Percentiles rank a stretch among this genome's conserved stretches.
phyloP scores from a whole-genome alignment of 2,888 invertebrate genomes.

The Sturmia bella region DNA sequence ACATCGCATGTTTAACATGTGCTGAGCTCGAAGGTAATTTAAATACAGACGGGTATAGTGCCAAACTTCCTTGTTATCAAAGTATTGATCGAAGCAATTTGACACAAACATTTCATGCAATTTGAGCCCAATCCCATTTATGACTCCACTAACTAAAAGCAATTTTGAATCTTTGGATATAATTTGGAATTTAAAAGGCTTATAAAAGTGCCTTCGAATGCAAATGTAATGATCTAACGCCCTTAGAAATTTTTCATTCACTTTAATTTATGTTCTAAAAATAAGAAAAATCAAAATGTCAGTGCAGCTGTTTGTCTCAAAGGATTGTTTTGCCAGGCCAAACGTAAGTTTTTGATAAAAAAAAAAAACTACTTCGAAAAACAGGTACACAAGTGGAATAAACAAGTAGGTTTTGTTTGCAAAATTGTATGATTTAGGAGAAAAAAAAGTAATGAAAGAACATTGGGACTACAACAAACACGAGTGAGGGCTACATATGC shows the following conservation, averaged over 20 bases:
- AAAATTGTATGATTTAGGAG: slow-evolving; percentile 4
- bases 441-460: background rate
- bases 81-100: no score
- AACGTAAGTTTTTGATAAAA: background rate
- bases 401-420: background rate
- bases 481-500: background rate
- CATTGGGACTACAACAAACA: background rate
- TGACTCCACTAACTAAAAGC: no score
- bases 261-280: slow-evolving; percentile 9
- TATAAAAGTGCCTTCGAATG: no score
- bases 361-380: background rate
- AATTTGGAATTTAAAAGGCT: no score
- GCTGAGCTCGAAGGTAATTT: no score
- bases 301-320: slow-evolving; percentile 57
- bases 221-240: background rate
- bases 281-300: slow-evolving; percentile 37
- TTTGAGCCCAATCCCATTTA: no score
- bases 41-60: no score
- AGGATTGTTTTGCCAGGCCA: slow-evolving; percentile 44
- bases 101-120: no score
- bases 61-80: no score
- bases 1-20: no score
- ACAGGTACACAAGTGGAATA: slow-evolving; percentile 34
- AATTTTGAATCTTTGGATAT: no score
- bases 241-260: background rate